These are phyloP conservation scores for Sinocyclocheilus anophthalmus DNA, from an alignment of 2,113 vertebrate genomes.

Conservation along the genomic window DNA sequence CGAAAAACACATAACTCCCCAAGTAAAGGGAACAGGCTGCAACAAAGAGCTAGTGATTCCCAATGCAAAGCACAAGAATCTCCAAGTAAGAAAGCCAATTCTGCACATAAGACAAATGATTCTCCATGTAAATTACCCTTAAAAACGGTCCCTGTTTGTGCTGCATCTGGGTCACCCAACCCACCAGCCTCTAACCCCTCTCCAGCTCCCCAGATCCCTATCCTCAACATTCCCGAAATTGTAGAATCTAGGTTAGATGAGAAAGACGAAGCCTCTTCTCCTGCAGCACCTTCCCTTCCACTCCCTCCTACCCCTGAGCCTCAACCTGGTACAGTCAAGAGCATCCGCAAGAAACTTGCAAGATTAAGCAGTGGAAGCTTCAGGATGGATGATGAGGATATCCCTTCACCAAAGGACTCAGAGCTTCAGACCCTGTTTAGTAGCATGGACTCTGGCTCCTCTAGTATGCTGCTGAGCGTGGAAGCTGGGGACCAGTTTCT, in stretches of 20 bases:
- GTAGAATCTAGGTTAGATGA: conserved; percentile 67
- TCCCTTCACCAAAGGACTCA: conserved; percentile 65
- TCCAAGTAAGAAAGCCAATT: conserved; percentile 40
- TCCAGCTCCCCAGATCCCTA: conserved; percentile 69
- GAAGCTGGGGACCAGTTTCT: conserved; percentile 73
- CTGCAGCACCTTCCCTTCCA: conserved; percentile 46
- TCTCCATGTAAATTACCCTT: conserved; percentile 57
- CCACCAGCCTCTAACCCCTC: conserved; percentile 61
- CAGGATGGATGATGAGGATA: conserved; percentile 77
- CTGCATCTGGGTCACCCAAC: conserved; percentile 53
- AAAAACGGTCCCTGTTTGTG: conserved; percentile 47
- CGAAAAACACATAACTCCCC: conserved; percentile 21
- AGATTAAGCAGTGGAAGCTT: conserved; percentile 80
- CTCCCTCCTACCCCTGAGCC: conserved; percentile 76
- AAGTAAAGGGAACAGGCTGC: conserved; percentile 57
- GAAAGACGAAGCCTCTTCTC: conserved; percentile 66
- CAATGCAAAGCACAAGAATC: conserved; percentile 47
- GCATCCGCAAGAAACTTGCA: conserved; percentile 75
- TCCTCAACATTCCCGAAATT: conserved; percentile 70
- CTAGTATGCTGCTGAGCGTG: conserved; percentile 71
- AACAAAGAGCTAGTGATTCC: conserved; percentile 62
- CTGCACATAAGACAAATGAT: conserved; percentile 25
- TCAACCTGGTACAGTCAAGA: conserved; percentile 74
- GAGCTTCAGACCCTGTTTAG: conserved; percentile 81
- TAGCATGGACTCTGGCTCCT: conserved; percentile 72